A percentile compares a stretch with the other conserved stretches of the same genome.
These are phyloP conservation scores for Tipula unca DNA, from an alignment of 2,888 invertebrate species.

Conservation along the genomic window DNA sequence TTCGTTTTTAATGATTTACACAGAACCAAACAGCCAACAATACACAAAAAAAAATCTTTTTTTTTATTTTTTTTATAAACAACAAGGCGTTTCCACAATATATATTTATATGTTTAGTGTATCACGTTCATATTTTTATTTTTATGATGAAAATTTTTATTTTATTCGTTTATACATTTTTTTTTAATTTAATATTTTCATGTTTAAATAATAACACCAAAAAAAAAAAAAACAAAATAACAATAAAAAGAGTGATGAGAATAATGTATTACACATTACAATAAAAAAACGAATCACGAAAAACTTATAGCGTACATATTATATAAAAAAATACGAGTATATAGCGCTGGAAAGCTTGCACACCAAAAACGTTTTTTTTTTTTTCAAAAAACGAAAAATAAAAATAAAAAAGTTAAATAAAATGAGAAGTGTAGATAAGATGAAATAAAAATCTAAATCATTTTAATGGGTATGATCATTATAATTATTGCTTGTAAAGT, in stretches of 20 bases:
- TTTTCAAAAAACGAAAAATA: background rate
- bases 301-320: background rate
- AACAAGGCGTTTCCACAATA: background rate
- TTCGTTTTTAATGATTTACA: background rate
- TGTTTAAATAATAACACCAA: conserved; percentile 3
- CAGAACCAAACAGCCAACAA: background rate
- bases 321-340: too few relatives aligned
- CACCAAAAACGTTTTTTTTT: background rate
- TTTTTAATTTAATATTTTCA: conserved; percentile 18
- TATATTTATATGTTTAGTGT: background rate
- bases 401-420: background rate
- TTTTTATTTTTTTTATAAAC: background rate
- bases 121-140: conserved; percentile 15
- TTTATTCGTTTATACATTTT: background rate
- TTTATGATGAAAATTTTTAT: conserved; percentile 16
- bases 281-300: background rate
- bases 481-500: conserved; percentile 21
- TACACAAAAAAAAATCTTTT: too few relatives aligned
- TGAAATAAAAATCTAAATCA: conserved; percentile 23
- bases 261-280: conserved; percentile 16
- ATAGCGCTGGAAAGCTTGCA: background rate
- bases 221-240: background rate
- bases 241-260: conserved; percentile 1
- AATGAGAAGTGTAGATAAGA: conserved; percentile 22
- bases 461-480: conserved; percentile 21